Evolutionary conservation across 2,113 vertebrate genomes (phyloP), one percentile per base, ranked within the genome.

Genomic region (Cepphus grylle): DNA sequence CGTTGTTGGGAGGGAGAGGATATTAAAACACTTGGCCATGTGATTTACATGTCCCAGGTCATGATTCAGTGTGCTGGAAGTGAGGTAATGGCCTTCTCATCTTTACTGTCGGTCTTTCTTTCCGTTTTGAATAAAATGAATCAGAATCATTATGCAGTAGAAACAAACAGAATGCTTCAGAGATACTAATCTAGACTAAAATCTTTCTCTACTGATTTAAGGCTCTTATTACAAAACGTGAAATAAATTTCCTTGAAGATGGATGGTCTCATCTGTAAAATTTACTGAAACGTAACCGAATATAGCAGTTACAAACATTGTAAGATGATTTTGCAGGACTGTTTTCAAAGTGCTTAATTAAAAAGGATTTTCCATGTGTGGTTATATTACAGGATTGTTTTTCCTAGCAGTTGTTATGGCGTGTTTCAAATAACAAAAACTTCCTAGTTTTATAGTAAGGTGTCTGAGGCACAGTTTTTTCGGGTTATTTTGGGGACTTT

Each of bases 41-140:
- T 99, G n/a, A 97, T 99, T 74, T 99, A 99, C 96, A 99, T 99
- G 99, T 99, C 99, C 47, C 99, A 99, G 95, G 99, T 99, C 93
- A 97, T 99, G 97, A 99, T 99, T 67, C 99, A 99, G 95, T 99
- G 98, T 55, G 98, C 98, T 47, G 99, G 99, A 73, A 99, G 98
- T 61, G 99, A 99, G 97, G 99, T 99, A 98, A 96, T 15, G n/a
- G 14, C 36, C 43, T 80, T 84, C n/a, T 27, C 6, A 9, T 83
- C 6, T 74, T 88, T 16, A 14, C 9, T 66, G 13, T 56, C 1
- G 0, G 40, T 38, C 29, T 78, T 7, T 72, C 36, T 50, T 66
- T 77, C 15, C 5, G 3, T 80, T 88, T 27, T 63, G 34, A 53
- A n/a, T 50, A 40, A 59, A 56, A 59, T 27, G 45, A 32, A 26